Percentiles rank a stretch among this genome's conserved stretches.
phyloP scores from a whole-genome alignment of 2,888 invertebrate genomes.

The Agrochola lychnidis region DNA sequence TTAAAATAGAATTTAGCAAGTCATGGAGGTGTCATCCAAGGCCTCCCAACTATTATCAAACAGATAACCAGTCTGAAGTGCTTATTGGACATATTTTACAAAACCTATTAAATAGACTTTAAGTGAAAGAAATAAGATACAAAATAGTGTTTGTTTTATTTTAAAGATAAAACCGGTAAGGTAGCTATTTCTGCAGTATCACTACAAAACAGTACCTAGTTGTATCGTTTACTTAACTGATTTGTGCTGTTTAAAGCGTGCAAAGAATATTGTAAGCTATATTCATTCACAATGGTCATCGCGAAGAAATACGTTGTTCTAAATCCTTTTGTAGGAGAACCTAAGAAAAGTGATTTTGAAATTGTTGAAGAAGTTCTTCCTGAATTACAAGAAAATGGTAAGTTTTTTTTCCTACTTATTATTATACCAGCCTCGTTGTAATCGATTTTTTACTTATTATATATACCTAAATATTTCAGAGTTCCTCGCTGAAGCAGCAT shows the following conservation, averaged over 20 bases:
- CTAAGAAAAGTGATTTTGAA: constrained; percentile 91
- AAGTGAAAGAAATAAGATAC: neutral
- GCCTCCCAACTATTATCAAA: constrained; percentile 27
- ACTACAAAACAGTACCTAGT: neutral
- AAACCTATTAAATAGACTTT: constrained; percentile 16
- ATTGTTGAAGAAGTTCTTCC: constrained; percentile 92
- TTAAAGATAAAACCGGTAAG: constrained; percentile 25
- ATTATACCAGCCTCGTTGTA: neutral
- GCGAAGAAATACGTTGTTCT: constrained; percentile 91
- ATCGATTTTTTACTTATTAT: neutral
- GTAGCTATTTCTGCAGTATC: constrained; percentile 5
- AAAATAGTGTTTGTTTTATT: neutral
- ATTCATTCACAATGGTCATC: constrained; percentile 82
- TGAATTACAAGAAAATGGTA: constrained; percentile 92
- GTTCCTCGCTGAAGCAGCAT: constrained; percentile 92
- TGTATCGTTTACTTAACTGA: neutral
- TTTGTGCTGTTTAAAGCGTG: neutral
- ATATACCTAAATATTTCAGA: constrained; percentile 79
- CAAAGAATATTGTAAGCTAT: constrained; percentile 7
- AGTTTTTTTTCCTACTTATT: constrained; percentile 47
- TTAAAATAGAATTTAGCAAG: constrained; percentile 10
- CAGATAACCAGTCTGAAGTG: constrained; percentile 32
- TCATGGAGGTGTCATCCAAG: constrained; percentile 27
- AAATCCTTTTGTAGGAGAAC: constrained; percentile 91
- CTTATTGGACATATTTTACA: neutral